Percentiles rank a stretch among this genome's conserved stretches.
phyloP scores from a whole-genome alignment of 2,797 vertebrate genomes.

The Furcifer pardalis region DNA sequence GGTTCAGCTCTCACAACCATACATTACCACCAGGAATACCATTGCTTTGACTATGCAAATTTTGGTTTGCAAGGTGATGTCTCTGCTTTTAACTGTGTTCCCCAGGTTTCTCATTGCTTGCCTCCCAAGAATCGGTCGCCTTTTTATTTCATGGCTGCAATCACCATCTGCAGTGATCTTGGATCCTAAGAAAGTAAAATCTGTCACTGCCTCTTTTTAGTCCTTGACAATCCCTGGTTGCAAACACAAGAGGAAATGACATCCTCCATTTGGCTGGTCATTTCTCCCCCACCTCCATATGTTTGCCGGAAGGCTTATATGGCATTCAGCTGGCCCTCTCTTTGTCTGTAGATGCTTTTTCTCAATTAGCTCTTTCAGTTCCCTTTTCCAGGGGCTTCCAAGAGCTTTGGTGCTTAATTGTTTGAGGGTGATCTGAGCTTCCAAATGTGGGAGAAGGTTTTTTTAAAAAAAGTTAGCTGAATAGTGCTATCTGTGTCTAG shows the following conservation, averaged over 20 bases:
- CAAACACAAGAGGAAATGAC: neutral
- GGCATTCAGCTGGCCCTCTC: neutral
- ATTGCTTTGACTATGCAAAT: too few relatives aligned
- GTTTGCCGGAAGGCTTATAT: neutral
- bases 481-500: constrained; percentile 51
- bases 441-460: constrained; percentile 45
- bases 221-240: neutral
- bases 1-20: too few relatives aligned
- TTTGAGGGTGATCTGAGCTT: constrained; percentile 19
- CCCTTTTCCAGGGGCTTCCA: neutral
- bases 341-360: neutral
- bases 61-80: too few relatives aligned
- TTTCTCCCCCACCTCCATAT: neutral
- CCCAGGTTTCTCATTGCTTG: too few relatives aligned
- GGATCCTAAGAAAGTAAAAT: too few relatives aligned
- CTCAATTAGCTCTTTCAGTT: constrained; percentile 19
- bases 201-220: too few relatives aligned
- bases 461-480: constrained; percentile 7
- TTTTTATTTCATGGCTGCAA: too few relatives aligned
- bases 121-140: too few relatives aligned
- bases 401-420: constrained; percentile 5
- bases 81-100: too few relatives aligned
- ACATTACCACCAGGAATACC: too few relatives aligned
- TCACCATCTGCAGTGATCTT: too few relatives aligned
- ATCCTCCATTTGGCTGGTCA: neutral